A percentile compares a stretch with the other conserved stretches of the same genome.
These are phyloP conservation scores for Gnatocerus cornutus DNA, from an alignment of 2,888 invertebrate species.

Conservation along the genomic window DNA sequence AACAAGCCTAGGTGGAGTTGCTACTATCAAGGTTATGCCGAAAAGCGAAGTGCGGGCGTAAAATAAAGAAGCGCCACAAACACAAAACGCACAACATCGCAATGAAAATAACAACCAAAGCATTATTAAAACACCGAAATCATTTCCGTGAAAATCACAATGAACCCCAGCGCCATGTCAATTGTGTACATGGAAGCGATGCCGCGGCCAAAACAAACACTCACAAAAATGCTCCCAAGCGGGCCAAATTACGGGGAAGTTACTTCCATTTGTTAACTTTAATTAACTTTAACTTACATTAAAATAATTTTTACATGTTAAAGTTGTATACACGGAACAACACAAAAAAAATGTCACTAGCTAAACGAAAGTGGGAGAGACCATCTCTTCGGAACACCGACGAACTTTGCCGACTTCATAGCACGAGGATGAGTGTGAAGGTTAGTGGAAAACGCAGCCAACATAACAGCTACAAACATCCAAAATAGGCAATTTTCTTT, in stretches of 20 bases:
- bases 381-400: conserved; percentile 47
- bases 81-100: conserved; percentile 2
- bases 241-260: conserved; percentile 6
- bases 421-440: conserved; percentile 18
- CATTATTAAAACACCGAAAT: conserved; percentile 19
- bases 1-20: conserved; percentile 31
- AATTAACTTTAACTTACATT: conserved; percentile 59
- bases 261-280: conserved; percentile 9
- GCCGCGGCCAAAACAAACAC: conserved; percentile 53
- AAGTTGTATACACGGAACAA: conserved; percentile 73
- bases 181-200: conserved; percentile 54
- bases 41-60: background rate
- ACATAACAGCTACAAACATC: conserved; percentile 15
- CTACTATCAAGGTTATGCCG: conserved; percentile 50
- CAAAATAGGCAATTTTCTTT: background rate
- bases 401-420: conserved; percentile 29
- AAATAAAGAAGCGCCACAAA: too few species aligned
- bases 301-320: conserved; percentile 69
- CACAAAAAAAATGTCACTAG: conserved; percentile 71
- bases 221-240: conserved; percentile 9
- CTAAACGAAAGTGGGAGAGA: conserved; percentile 66
- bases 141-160: conserved; percentile 49
- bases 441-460: conserved; percentile 10
- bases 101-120: background rate
- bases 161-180: conserved; percentile 61